Evolutionary conservation across 37 sponge, comb jelly and placozoan genomes (phyloP).

Genomic region (Geodia barretti): DNA sequence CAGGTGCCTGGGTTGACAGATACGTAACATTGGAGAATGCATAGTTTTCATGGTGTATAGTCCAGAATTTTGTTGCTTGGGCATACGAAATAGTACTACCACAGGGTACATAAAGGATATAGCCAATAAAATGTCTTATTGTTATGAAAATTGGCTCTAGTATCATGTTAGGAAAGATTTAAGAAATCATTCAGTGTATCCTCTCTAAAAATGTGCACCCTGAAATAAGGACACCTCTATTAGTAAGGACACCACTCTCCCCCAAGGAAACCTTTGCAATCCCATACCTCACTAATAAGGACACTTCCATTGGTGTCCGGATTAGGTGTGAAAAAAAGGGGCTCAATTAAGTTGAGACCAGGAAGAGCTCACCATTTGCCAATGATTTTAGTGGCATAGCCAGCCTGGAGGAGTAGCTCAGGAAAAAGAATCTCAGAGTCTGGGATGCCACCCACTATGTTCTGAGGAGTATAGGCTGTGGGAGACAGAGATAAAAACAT

Average conservation of each 20-base stretch:
- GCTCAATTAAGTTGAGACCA: too few relatives aligned
- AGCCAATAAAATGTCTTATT: background rate
- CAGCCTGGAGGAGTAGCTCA: constrained; percentile 74
- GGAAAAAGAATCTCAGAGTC: constrained; percentile 79
- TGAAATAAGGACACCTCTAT: too few relatives aligned
- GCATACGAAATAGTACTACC: too few relatives aligned
- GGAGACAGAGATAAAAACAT: background rate
- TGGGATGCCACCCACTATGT: constrained; percentile 81
- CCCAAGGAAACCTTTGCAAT: too few relatives aligned
- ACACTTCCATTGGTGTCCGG: too few relatives aligned
- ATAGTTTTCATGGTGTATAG: background rate
- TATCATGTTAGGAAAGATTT: background rate
- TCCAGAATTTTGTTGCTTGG: background rate
- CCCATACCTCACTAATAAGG: too few relatives aligned
- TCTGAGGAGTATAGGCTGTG: constrained; percentile 79
- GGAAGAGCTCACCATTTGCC: constrained; percentile 86
- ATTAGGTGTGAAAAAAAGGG: too few relatives aligned
- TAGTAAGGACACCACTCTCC: too few relatives aligned
- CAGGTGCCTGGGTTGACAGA: constrained; percentile 44
- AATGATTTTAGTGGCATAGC: constrained; percentile 80
- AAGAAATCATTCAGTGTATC: too few relatives aligned
- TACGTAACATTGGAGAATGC: background rate
- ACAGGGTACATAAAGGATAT: background rate
- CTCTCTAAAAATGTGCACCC: too few relatives aligned
- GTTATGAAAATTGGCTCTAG: background rate